Base-by-base conservation (phyloP, 2,888 invertebrate genomes). In the Malacosoma neustria region DNA sequence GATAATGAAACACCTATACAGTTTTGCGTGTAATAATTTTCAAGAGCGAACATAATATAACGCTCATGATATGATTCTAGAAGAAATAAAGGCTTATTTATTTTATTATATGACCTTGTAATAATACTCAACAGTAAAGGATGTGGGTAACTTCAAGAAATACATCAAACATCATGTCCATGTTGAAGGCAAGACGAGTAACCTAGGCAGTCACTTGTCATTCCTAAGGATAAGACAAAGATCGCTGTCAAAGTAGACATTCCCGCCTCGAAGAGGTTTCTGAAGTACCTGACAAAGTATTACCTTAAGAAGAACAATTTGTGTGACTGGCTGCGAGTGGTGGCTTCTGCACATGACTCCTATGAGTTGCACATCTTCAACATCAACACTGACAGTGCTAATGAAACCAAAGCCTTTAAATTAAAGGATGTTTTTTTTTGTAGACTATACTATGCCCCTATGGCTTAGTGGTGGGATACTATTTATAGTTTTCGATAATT, bases 311-410 rank as follows among this genome's bases (percentile, higher is more conserved):
- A 99, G 90, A 97, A 99, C 88, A 97, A 97, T 72, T 91, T 99
- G 46, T 91, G 99, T 62, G 99, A 99, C 86, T 99, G 99, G 98
- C 91, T 99, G 61, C 90, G 99, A 67, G 99, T 99, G 44, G 99
- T 99, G n/a, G 97, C 99, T 9, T 93, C 94, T 48, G 92, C 93
- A 42, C 98, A 98, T 73, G 98, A 99, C 62, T 93, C 95, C 0
- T 99, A 99, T 54, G 99, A 99, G 87, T 91, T 99, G 38, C 91
- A 99, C 54, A 99, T 99, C 93, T 99, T 99, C 98, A 98, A 99
- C 92, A 94, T 94, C 79, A 91, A 91, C 56, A 91, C 89, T 45
- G 86, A 87, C 69, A 89, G 89, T 55, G 89, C 88, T 90, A 89
- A 90, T 56, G 96, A 96, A 72, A 96, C 96, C 62, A 95, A 90